Evolutionary conservation across 2,113 vertebrate species (phyloP).

Genomic region (Cochlearius cochlearius): DNA sequence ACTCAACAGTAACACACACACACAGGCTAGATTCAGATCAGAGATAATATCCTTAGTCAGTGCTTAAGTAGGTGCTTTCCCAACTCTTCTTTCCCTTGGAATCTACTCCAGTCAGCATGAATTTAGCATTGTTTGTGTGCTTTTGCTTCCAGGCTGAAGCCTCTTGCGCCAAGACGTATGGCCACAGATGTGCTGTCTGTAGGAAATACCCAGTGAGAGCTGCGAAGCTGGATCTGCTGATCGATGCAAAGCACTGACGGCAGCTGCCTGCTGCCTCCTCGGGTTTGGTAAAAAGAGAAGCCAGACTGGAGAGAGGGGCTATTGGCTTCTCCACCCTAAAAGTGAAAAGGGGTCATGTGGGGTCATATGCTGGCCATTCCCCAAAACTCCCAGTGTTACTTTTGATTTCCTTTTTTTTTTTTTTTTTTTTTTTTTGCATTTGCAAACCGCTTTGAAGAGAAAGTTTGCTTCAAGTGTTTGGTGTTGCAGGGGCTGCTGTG

Average conservation of each 20-base stretch:
- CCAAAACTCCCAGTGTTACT: background rate
- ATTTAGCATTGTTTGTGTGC: slow-evolving; percentile 20
- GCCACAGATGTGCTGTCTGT: background rate
- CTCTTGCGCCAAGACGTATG: background rate
- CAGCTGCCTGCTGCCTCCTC: background rate
- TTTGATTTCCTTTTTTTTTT: background rate
- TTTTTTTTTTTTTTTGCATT: background rate
- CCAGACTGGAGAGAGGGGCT: background rate
- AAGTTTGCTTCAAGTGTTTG: background rate
- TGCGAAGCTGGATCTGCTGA: background rate
- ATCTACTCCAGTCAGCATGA: slow-evolving; percentile 43
- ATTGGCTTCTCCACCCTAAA: background rate
- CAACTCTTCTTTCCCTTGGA: slow-evolving; percentile 64
- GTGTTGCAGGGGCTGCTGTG: background rate
- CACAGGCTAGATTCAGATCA: slow-evolving; percentile 1
- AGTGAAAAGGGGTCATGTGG: background rate
- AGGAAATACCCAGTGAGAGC: background rate
- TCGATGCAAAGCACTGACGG: background rate
- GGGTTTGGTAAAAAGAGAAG: background rate
- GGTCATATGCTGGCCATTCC: background rate
- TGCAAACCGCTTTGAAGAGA: background rate
- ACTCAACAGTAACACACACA: slow-evolving; percentile 44
- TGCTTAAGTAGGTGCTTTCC: slow-evolving; percentile 63
- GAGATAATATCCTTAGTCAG: slow-evolving; percentile 53
- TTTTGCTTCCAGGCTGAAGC: slow-evolving; percentile 16